Evolutionary conservation across 2,888 invertebrate species (phyloP).

Genomic region (Trichopoda pennipes): DNA sequence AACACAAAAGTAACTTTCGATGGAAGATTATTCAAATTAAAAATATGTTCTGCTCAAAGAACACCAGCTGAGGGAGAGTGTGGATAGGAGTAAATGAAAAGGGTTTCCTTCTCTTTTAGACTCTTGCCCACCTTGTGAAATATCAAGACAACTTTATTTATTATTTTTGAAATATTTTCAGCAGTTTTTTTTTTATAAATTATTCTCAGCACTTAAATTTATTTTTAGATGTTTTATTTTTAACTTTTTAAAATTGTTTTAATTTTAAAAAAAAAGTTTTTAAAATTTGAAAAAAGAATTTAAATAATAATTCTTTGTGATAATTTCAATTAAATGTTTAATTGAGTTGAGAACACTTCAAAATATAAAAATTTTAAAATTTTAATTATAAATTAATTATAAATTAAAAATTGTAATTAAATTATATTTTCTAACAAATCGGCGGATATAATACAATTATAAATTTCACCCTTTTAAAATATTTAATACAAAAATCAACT

Average conservation of each 20-base stretch:
- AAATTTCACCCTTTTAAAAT: conserved; percentile 33
- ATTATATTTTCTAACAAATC: conserved; percentile 6
- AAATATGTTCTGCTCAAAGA: no score
- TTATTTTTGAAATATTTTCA: no score
- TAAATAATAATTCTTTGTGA: background rate
- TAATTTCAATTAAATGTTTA: conserved; percentile 14
- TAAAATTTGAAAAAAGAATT: conserved; percentile 7
- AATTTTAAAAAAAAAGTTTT: conserved; percentile 32
- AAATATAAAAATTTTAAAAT: conserved; percentile 15
- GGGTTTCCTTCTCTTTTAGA: no score
- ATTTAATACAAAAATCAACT: background rate
- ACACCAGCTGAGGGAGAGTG: no score
- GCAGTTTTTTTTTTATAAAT: background rate
- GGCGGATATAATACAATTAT: conserved; percentile 41
- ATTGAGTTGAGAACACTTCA: conserved; percentile 10
- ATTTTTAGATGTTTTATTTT: background rate
- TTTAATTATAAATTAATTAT: background rate
- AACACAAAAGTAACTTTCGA: no score
- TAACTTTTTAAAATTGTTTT: background rate
- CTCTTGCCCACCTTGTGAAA: no score
- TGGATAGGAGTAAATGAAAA: no score
- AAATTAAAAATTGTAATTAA: background rate
- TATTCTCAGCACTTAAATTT: background rate
- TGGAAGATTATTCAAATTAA: no score
- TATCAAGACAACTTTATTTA: no score